Evolutionary conservation across 2,797 vertebrate species (phyloP).

Genomic region (Sebastes melanostomus): DNA sequence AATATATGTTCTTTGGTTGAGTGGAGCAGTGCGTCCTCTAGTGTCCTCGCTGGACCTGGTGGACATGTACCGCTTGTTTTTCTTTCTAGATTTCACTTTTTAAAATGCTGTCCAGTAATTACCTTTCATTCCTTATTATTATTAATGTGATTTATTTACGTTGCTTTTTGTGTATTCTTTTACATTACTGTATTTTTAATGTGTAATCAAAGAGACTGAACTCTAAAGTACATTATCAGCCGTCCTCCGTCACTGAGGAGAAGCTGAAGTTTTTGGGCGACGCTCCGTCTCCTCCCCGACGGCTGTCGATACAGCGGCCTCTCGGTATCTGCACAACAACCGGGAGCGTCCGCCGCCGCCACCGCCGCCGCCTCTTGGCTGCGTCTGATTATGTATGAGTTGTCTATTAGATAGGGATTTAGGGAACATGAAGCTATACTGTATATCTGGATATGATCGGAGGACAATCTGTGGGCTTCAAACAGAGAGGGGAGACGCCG

Average conservation of each 20-base stretch:
- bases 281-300: not conserved
- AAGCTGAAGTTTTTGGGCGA: not conserved
- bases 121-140: not conserved
- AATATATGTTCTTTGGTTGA: too few relatives aligned
- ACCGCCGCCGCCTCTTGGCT: conserved; percentile 12
- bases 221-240: not conserved
- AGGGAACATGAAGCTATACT: conserved; percentile 59
- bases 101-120: too few relatives aligned
- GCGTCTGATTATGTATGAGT: conserved; percentile 59
- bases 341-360: not conserved
- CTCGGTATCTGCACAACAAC: conserved; percentile 23
- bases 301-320: not conserved
- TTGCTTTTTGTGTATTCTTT: not conserved
- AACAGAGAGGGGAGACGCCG: conserved; percentile 37
- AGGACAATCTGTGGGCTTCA: conserved; percentile 60
- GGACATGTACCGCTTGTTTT: too few relatives aligned
- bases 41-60: too few relatives aligned
- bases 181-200: not conserved
- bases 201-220: not conserved
- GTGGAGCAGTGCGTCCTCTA: too few relatives aligned
- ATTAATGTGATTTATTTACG: not conserved
- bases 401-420: conserved; percentile 66
- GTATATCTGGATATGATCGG: conserved; percentile 62
- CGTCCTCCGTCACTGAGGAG: not conserved
- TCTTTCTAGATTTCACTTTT: too few relatives aligned